Evolutionary conservation across 2,888 invertebrate species (phyloP).

Genomic region (Callyntrura guangdongensis): DNA sequence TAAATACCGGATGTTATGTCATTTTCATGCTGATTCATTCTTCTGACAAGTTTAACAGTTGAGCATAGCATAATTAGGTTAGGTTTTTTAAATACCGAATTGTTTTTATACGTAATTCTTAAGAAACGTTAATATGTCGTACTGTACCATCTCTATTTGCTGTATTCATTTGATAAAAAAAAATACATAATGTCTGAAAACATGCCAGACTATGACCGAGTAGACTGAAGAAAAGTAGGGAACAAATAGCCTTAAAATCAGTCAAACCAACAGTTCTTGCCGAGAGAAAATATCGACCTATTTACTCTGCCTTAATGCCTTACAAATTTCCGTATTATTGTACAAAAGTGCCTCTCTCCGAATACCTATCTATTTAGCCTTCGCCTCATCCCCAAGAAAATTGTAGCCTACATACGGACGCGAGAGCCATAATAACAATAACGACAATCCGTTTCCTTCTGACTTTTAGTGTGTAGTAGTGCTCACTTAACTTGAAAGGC

Average conservation of each 20-base stretch:
- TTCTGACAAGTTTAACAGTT: constrained; percentile 22
- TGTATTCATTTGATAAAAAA: background rate
- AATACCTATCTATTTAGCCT: constrained; percentile 24
- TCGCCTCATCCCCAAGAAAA: background rate
- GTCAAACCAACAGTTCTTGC: constrained; percentile 47
- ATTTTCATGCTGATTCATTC: constrained; percentile 51
- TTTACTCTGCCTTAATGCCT: constrained; percentile 47
- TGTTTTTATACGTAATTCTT: too few species aligned
- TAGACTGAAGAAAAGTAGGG: constrained; percentile 15
- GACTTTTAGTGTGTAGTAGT: background rate
- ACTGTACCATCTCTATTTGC: background rate
- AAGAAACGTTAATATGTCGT: background rate
- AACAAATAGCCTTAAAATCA: constrained; percentile 29
- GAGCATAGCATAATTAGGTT: constrained; percentile 71
- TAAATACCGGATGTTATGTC: constrained; percentile 56
- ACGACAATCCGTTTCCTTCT: constrained; percentile 45
- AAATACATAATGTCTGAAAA: constrained; percentile 21
- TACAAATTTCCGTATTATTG: background rate
- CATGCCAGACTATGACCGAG: background rate
- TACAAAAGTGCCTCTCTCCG: background rate
- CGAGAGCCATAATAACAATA: constrained; percentile 55
- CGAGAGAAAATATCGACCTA: constrained; percentile 69
- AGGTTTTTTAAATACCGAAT: background rate
- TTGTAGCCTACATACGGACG: constrained; percentile 37
- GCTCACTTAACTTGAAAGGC: constrained; percentile 44